Percentiles rank a stretch among this genome's conserved stretches.
Conservation (phyloP, 2,888 invertebrate genomes). For the Linnaemya tessellans region DNA sequence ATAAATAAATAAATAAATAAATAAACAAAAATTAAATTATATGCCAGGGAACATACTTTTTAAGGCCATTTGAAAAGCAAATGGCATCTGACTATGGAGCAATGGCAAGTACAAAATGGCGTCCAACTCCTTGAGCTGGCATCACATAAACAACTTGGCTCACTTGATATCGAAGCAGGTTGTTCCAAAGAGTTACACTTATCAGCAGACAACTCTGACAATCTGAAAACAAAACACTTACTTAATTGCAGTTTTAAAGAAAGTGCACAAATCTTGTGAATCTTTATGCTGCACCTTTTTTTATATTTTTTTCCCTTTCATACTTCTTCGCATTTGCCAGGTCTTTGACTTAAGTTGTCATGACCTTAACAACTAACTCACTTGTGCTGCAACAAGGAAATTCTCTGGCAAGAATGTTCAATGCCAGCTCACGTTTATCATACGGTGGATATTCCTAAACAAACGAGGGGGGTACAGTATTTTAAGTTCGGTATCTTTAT, state of each 20-base stretch:
- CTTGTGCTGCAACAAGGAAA: neutral
- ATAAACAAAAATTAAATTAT: too few relatives aligned
- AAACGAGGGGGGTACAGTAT: neutral
- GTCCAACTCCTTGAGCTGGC: too few relatives aligned
- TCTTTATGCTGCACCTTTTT: neutral
- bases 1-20: too few relatives aligned
- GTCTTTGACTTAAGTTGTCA: neutral
- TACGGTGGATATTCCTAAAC: neutral
- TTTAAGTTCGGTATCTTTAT: neutral
- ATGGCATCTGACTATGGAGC: too few relatives aligned
- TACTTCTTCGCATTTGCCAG: neutral
- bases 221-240: neutral
- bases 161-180: neutral
- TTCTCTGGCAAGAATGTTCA: neutral
- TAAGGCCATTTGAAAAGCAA: too few relatives aligned
- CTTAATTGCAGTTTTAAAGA: neutral
- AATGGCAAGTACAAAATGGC: too few relatives aligned
- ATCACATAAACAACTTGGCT: neutral
- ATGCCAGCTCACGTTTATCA: slow-evolving; percentile 18
- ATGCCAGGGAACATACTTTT: too few relatives aligned
- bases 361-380: neutral
- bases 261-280: neutral
- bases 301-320: neutral
- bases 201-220: neutral
- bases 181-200: neutral